Conservation (phyloP, 2,888 invertebrate genomes). For the Conus canariensis region DNA sequence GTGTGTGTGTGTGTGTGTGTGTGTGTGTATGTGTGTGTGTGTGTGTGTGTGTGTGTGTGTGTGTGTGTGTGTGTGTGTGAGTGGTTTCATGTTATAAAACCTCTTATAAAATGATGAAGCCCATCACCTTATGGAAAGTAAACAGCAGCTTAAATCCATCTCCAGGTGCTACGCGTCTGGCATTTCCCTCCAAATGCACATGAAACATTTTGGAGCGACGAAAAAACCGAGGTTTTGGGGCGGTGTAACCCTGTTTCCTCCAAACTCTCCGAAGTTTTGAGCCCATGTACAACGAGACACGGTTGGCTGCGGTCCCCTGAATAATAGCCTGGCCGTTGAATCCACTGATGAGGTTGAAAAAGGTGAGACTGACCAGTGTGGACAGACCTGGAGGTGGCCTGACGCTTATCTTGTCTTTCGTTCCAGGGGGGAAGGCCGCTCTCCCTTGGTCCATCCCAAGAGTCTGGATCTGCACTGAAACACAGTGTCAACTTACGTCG, state of each 20-base stretch:
- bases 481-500: not conserved
- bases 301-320: not conserved
- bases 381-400: not conserved
- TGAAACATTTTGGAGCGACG: not conserved
- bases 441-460: not conserved
- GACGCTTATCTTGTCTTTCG: not conserved
- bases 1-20: too few relatives aligned
- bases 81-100: too few relatives aligned
- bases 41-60: not conserved
- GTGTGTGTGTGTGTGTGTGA: not conserved
- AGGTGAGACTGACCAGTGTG: not conserved
- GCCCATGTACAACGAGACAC: not conserved
- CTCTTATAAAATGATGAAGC: too few relatives aligned
- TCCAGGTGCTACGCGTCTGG: not conserved
- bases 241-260: not conserved
- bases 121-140: not conserved
- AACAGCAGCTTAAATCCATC: not conserved
- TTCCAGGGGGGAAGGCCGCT: not conserved
- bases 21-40: not conserved
- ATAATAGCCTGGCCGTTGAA: not conserved
- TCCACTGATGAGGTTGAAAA: not conserved
- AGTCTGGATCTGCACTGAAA: conserved; percentile 11
- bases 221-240: not conserved
- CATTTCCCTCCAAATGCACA: not conserved
- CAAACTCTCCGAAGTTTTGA: not conserved